Conservation (phyloP, 2,113 vertebrate genomes). For the Casuarius casuarius region DNA sequence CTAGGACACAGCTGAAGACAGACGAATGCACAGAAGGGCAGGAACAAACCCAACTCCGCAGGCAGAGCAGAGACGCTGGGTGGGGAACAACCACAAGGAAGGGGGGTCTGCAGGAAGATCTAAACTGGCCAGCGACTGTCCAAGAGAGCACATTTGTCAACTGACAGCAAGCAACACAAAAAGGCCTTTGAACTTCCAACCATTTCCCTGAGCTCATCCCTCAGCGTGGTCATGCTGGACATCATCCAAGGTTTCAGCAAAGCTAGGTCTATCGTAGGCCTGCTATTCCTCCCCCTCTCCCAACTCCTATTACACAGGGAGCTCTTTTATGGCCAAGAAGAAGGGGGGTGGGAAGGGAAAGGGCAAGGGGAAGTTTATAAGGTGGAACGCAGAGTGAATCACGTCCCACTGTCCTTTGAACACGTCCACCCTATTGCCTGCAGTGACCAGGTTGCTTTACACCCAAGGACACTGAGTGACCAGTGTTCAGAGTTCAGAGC, state of each 20-base stretch:
- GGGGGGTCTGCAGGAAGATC: neutral
- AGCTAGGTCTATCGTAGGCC: conserved; percentile 19
- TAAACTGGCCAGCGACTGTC: neutral
- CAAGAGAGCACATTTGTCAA: conserved; percentile 39
- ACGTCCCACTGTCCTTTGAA: conserved; percentile 39
- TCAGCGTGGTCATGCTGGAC: conserved; percentile 58
- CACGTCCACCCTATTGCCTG: neutral
- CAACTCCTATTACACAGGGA: conserved; percentile 58
- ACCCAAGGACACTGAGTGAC: neutral
- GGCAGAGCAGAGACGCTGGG: neutral
- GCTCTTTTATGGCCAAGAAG: neutral
- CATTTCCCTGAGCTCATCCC: conserved; percentile 56
- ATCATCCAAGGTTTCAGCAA: conserved; percentile 53
- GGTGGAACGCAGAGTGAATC: conserved; percentile 41
- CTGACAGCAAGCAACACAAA: conserved; percentile 30
- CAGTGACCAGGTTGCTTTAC: conserved; percentile 13
- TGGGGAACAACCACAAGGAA: neutral
- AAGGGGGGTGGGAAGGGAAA: neutral
- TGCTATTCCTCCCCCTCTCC: conserved; percentile 46
- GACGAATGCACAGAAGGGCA: neutral
- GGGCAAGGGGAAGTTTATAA: conserved; percentile 41
- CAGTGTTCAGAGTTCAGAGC: neutral
- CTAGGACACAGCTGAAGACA: neutral
- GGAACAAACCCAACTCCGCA: neutral
- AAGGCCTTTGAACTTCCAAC: conserved; percentile 64